Percentiles rank a stretch among this genome's conserved stretches.
phyloP scores from a whole-genome alignment of 2,797 vertebrate species.

The Arctocebus calabarensis region DNA sequence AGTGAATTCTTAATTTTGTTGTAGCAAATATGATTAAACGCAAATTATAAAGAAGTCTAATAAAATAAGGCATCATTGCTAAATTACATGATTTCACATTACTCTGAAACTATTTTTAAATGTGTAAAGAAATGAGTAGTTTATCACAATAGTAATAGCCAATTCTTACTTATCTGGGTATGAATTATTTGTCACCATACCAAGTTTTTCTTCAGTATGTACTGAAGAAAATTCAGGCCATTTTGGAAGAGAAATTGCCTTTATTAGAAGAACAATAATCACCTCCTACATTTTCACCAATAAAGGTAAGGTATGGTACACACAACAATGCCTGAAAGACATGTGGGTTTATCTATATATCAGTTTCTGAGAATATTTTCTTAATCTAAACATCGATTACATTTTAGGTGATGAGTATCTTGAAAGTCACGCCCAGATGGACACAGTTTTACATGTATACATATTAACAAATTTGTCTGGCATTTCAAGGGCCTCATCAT shows the following conservation, averaged over 20 bases:
- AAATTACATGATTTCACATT: slow-evolving; percentile 53
- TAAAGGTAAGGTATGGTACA: neutral
- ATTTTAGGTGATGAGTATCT: neutral
- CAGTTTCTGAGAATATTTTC: slow-evolving; percentile 38
- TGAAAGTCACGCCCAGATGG: slow-evolving; percentile 36
- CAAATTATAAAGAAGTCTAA: slow-evolving; percentile 46
- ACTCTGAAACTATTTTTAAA: neutral
- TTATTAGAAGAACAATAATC: neutral
- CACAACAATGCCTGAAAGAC: neutral
- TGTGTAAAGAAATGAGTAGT: slow-evolving; percentile 45
- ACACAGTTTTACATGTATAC: neutral
- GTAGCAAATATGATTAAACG: slow-evolving; percentile 29
- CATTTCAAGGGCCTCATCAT: slow-evolving; percentile 50
- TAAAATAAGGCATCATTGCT: slow-evolving; percentile 19
- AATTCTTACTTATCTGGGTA: slow-evolving; percentile 19
- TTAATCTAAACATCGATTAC: slow-evolving; percentile 9
- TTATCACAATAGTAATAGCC: neutral
- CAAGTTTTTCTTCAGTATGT: slow-evolving; percentile 1
- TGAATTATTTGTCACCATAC: slow-evolving; percentile 9
- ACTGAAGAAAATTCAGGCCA: neutral
- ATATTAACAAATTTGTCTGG: slow-evolving; percentile 20
- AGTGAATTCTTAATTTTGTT: slow-evolving; percentile 34
- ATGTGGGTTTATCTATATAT: slow-evolving; percentile 16
- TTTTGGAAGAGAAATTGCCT: slow-evolving; percentile 19
- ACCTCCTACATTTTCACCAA: slow-evolving; percentile 23